Evolutionary conservation across 2,797 vertebrate species (phyloP), one percentile per base, ranked within the genome.

Genomic region (Diceros bicornis): DNA sequence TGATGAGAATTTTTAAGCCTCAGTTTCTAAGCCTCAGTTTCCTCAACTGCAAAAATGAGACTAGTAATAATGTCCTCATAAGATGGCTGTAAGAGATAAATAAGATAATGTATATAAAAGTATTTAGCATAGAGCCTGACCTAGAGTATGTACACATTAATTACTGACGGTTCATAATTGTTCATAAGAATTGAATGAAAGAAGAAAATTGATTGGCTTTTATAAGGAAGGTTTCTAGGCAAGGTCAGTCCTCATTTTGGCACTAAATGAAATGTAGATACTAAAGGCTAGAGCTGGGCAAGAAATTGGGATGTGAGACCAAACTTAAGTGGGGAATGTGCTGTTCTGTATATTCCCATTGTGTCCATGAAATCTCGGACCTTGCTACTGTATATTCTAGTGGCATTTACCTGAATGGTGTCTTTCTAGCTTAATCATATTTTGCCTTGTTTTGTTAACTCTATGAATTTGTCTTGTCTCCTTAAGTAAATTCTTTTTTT

Each of bases 381-480:
- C 29, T 85, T 25, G 27, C 21, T 47, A 27, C 14, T 32, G 2
- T 85, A 14, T 61, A 34, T 81, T 68, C 75, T 41, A 59, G 11
- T 59, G n/a, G 83, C 50, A 23, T 37, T 64, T 86, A 79, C 74
- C 66, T 68, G 79, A 66, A 50, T 86, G 57, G 11, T 85, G 5
- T 37, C n/a, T 79, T 72, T 86, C 34, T 50, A n/a, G 16, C 44
- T 14, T 84, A 37, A 61, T 93, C 25, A 10, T 78, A 47, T 77
- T 89, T 96, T 89, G 14, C 47, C 47, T 57, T 41, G 23, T 59
- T 93, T 64, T 78, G 62, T 41, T 84, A 68, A 93, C 14, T 50
- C 4, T 72, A 10, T 77, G 68, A 81, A n/a, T 78, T 89, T 55
- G 21, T 87, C 34, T 88, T 57, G 2, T 89, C 69, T 71, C 12